Percentiles rank a stretch among this genome's conserved stretches.
Conservation (phyloP, 2,888 invertebrate genomes). For the Drosophila paranaensis region DNA sequence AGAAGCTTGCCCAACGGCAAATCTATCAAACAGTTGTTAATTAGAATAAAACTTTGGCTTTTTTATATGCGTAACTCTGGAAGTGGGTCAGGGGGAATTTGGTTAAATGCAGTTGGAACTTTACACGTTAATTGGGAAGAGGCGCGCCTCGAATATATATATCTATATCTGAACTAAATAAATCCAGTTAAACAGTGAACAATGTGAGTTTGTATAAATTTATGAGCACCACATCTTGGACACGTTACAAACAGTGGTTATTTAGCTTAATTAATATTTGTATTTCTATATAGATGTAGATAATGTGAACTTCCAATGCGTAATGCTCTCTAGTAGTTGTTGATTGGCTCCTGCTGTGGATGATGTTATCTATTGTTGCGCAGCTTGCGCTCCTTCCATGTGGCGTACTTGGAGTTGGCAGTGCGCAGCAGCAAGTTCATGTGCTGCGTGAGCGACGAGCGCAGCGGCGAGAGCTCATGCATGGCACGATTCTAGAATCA, state of each 20-base stretch:
- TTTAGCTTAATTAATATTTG: slow-evolving; percentile 22
- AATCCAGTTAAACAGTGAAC: not conserved
- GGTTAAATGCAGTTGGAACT: slow-evolving; percentile 56
- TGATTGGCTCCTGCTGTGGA: slow-evolving; percentile 18
- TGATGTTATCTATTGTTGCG: slow-evolving; percentile 85
- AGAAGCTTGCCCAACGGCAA: slow-evolving; percentile 50
- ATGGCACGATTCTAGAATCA: slow-evolving; percentile 90
- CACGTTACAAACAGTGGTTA: slow-evolving; percentile 29
- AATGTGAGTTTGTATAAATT: slow-evolving; percentile 21
- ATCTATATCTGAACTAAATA: not conserved
- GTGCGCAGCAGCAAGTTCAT: slow-evolving; percentile 94
- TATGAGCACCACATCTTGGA: slow-evolving; percentile 42
- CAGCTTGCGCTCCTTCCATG: slow-evolving; percentile 92
- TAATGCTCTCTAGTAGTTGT: slow-evolving; percentile 29
- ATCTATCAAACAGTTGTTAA: slow-evolving; percentile 57
- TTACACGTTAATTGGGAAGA: slow-evolving; percentile 14
- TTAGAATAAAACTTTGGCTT: slow-evolving; percentile 34
- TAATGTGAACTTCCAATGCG: slow-evolving; percentile 34
- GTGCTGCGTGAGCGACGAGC: slow-evolving; percentile 92
- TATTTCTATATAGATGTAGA: slow-evolving; percentile 18
- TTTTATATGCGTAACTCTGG: slow-evolving; percentile 8
- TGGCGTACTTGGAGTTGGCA: slow-evolving; percentile 93
- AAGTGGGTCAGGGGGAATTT: slow-evolving; percentile 40
- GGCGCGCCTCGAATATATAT: not conserved
- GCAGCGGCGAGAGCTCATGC: slow-evolving; percentile 92